Evolutionary conservation across 2,797 vertebrate genomes (phyloP), one percentile per base, ranked within the genome.

Genomic region (Pangasius sanitwongsei): DNA sequence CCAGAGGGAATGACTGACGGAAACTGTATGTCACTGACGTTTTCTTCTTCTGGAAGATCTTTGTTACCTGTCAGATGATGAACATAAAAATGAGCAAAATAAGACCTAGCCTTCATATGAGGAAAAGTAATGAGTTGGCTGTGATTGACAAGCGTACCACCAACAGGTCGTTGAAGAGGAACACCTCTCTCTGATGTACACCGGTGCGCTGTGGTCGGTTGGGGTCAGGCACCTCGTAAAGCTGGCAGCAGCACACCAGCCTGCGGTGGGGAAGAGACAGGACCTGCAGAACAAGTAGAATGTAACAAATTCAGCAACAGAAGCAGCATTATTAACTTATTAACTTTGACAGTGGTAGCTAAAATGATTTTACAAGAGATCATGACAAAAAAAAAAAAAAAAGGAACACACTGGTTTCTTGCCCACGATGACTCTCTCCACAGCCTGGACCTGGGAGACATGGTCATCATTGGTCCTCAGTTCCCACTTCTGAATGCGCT

Each of bases 31-130:
- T 99, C 92, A 98, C 97, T 3, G 97, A 97, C 75, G 97, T 97
- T 95, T 99, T 99, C 96, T 98, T 98, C 96, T 98, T 99, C 95
- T 99, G 98, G 95, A 98, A 98, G 94, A 99, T 98, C 96, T 99
- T 99, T 1, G 98, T 98, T 92, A 98, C 97, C 98, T 98, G 89
- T 63, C 65, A 89, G 55, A 86, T 16, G 37, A 57, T 18, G 16
- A 87, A 70, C 41, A 63, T 34, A 16, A 84, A 6, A 41, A 61
- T 31, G 57, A 61, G 15, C 3, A 48, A 55, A 78, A 44, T 63
- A 37, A 57, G 72, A 48, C 6, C n/a, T 41, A 41, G 12, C 0
- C 11, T 55, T 59, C 15, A 53, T 31, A 41, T 44, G 16, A 83
- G 59, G 31, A 72, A 86, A 89, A 31, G 0, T 44, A 31, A 83